Conservation (phyloP, 2,888 invertebrate species). For the Tachina grossa region DNA sequence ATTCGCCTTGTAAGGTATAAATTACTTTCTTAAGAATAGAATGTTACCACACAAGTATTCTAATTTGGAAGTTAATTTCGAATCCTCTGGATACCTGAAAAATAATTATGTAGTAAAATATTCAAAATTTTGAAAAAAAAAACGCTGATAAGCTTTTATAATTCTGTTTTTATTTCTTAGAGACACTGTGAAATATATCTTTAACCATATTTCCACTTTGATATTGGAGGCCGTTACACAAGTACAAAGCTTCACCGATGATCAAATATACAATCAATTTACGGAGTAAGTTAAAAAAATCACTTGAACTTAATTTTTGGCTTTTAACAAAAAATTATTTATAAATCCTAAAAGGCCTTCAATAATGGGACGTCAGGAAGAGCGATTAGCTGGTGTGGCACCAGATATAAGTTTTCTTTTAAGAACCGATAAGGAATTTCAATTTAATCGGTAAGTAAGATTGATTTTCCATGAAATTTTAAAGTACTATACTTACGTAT, state of each 20-base stretch:
- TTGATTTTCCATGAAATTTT: not conserved
- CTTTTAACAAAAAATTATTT: not conserved
- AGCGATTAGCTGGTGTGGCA: conserved; percentile 89
- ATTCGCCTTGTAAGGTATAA: too few relatives aligned
- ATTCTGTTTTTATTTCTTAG: conserved; percentile 56
- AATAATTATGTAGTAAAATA: too few relatives aligned
- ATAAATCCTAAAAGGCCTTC: conserved; percentile 85
- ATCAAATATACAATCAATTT: conserved; percentile 88
- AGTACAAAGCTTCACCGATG: conserved; percentile 89
- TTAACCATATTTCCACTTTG: conserved; percentile 77
- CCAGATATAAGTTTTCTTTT: conserved; percentile 89
- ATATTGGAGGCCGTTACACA: conserved; percentile 85
- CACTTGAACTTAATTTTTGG: not conserved
- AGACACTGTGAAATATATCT: conserved; percentile 77
- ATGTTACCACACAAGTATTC: too few relatives aligned
- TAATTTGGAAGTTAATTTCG: too few relatives aligned
- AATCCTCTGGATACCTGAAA: too few relatives aligned
- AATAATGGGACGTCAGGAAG: conserved; percentile 92
- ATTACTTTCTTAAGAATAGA: too few relatives aligned
- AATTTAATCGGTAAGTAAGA: conserved; percentile 76
- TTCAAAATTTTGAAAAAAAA: too few relatives aligned
- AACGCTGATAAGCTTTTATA: not conserved
- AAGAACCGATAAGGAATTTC: conserved; percentile 85
- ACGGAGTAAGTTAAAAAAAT: conserved; percentile 84
- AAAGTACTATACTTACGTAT: too few relatives aligned